Evolutionary conservation across 2,113 vertebrate genomes (phyloP).

Genomic region (Pontoporia blainvillei): DNA sequence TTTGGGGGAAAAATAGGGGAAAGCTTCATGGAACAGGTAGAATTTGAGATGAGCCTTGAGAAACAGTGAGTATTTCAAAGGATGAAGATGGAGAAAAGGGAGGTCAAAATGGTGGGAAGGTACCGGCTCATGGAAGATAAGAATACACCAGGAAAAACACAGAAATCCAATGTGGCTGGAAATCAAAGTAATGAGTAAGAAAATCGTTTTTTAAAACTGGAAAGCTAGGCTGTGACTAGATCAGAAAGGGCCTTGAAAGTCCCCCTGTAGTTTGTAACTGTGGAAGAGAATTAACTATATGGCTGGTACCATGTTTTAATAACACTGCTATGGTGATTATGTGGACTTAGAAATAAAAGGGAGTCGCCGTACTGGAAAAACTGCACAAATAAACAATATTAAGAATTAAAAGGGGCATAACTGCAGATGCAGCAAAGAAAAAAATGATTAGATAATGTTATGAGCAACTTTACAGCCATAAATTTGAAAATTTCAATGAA

Average conservation of each 20-base stretch:
- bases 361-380: neutral
- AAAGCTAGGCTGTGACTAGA: neutral
- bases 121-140: neutral
- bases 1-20: neutral
- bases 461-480: neutral
- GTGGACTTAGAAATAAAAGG: neutral
- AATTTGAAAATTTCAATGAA: neutral
- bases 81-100: neutral
- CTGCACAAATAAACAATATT: neutral
- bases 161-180: neutral
- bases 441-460: neutral
- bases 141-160: neutral
- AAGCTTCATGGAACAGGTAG: neutral
- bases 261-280: neutral
- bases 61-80: neutral
- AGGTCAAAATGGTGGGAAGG: neutral
- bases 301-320: neutral
- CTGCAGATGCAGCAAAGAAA: neutral
- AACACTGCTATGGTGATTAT: neutral
- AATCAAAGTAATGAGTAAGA: neutral
- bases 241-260: neutral
- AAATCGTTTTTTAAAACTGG: neutral
- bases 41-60: neutral
- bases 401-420: neutral
- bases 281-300: constrained; percentile 2